A percentile compares a stretch with the other conserved stretches of the same genome.
Conservation (phyloP, 2,888 invertebrate species). For the Andrena dorsata region DNA sequence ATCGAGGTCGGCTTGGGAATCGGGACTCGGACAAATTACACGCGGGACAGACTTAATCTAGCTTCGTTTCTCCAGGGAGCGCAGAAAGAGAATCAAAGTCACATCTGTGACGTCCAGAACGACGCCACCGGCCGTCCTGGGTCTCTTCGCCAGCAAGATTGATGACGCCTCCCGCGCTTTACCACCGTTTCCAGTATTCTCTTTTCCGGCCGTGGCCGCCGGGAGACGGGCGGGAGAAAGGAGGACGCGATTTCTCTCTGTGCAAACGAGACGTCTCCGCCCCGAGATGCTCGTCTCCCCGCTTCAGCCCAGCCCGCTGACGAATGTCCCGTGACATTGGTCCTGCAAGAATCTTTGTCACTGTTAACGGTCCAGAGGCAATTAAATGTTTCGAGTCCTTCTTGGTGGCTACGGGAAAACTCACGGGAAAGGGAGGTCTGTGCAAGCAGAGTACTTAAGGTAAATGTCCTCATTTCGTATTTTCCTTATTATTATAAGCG, state of each 20-base stretch:
- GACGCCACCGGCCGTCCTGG: constrained; percentile 77
- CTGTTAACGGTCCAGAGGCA: constrained; percentile 29
- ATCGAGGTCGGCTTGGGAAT: constrained; percentile 61
- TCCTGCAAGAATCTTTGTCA: constrained; percentile 61
- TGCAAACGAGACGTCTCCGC: constrained; percentile 71
- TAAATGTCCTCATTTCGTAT: too few relatives aligned
- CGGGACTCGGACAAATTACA: constrained; percentile 79
- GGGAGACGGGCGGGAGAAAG: constrained; percentile 48
- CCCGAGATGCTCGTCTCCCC: constrained; percentile 1
- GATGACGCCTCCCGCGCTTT: constrained; percentile 77
- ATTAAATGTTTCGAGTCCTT: constrained; percentile 20
- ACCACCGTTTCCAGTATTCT: constrained; percentile 53
- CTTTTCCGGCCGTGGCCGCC: constrained; percentile 40
- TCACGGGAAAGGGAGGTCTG: neutral
- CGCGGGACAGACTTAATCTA: constrained; percentile 81
- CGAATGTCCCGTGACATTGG: constrained; percentile 70
- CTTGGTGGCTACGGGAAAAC: neutral
- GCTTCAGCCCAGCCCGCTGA: constrained; percentile 55
- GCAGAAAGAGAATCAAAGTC: constrained; percentile 83
- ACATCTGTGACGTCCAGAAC: constrained; percentile 83
- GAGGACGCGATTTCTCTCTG: constrained; percentile 62
- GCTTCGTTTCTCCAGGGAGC: constrained; percentile 81
- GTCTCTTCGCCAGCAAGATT: constrained; percentile 80
- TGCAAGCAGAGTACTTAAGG: neutral
- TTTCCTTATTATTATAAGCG: too few relatives aligned